Conservation (phyloP, 2,888 invertebrate species). For the Heliothis peltigera region DNA sequence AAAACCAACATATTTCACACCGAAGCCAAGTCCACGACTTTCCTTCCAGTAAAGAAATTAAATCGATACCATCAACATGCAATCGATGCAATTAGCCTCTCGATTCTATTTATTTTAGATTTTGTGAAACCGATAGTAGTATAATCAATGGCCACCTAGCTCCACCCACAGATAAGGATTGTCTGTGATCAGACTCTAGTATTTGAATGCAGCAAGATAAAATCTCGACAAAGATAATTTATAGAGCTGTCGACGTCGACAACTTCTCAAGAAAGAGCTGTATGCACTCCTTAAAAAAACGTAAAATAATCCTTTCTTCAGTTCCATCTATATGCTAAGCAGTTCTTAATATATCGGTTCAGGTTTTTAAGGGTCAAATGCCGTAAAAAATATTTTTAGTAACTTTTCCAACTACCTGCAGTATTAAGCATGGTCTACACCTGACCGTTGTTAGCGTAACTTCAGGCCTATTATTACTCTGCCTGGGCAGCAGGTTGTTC, state of each 20-base stretch:
- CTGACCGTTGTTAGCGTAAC: too few species aligned
- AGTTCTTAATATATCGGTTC: too few species aligned
- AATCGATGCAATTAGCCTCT: slow-evolving; percentile 27
- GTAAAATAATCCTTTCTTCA: too few species aligned
- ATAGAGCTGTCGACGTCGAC: slow-evolving; percentile 42
- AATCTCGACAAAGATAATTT: slow-evolving; percentile 30
- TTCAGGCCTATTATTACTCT: too few species aligned
- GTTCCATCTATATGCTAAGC: too few species aligned
- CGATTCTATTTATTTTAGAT: slow-evolving; percentile 29
- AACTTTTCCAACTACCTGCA: too few species aligned
- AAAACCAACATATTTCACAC: background rate
- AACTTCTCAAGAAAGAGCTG: slow-evolving; percentile 27
- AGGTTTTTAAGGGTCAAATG: too few species aligned
- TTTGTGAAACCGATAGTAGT: slow-evolving; percentile 3
- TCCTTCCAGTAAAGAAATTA: slow-evolving; percentile 6
- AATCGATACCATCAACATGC: slow-evolving; percentile 12
- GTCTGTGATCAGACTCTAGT: slow-evolving; percentile 23
- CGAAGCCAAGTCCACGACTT: background rate
- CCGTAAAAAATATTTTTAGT: too few species aligned
- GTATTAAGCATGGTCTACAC: too few species aligned
- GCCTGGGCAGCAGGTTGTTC: too few species aligned
- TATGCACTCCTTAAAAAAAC: too few species aligned
- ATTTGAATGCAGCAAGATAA: slow-evolving; percentile 23
- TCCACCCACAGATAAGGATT: slow-evolving; percentile 28
- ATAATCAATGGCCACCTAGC: slow-evolving; percentile 13